Evolutionary conservation across 2,113 vertebrate genomes (phyloP).

Genomic region (Rattus rattus): DNA sequence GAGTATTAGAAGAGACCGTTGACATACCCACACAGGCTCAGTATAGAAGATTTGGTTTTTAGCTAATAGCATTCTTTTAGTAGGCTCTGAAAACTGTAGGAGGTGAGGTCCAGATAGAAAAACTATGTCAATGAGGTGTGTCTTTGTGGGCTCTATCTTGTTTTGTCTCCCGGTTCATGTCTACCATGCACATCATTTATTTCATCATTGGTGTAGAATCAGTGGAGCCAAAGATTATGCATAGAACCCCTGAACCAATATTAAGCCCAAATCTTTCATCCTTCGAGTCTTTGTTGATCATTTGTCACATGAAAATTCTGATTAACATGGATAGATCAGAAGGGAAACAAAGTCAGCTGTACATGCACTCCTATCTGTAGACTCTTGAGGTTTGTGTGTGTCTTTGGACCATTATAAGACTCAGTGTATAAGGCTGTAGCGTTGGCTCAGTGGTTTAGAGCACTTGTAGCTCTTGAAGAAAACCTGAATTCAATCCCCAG

Average conservation of each 20-base stretch:
- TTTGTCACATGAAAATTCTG: not conserved
- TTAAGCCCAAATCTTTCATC: not conserved
- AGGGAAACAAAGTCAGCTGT: not conserved
- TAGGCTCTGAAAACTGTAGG: not conserved
- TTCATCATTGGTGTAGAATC: too few relatives aligned
- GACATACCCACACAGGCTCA: not conserved
- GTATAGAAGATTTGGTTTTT: not conserved
- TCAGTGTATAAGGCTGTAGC: not conserved
- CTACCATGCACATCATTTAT: not conserved
- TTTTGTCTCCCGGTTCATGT: not conserved
- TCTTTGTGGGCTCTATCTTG: not conserved
- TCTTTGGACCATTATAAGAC: conserved; percentile 20
- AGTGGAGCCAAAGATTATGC: not conserved
- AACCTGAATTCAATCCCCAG: not conserved
- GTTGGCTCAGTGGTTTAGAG: not conserved
- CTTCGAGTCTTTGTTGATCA: not conserved
- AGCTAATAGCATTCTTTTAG: not conserved
- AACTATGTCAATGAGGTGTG: not conserved
- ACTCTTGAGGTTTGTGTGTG: not conserved
- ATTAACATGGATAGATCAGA: not conserved
- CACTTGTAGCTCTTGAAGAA: not conserved
- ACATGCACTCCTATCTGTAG: not conserved
- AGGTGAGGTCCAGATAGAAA: not conserved
- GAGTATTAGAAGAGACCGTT: not conserved
- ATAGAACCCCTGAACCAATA: not conserved